Base-by-base conservation (phyloP, 2,113 vertebrate species). In the Melanocharis versteri region DNA sequence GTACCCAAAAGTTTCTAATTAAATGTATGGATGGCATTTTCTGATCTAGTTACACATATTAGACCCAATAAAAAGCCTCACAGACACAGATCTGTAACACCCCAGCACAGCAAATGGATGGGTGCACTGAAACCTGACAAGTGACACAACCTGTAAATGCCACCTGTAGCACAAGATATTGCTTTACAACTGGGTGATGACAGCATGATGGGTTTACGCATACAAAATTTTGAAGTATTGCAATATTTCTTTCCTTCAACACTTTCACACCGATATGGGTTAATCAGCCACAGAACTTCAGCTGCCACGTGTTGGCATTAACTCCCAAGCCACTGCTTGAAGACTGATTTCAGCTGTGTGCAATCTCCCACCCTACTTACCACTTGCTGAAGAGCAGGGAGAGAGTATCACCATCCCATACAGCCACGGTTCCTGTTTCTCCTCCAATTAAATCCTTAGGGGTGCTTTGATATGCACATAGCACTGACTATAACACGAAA, bases 131-230 rank as follows among this genome's bases (percentile, higher is more conserved):
- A 48, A 64, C 8, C 9, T 13, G 0, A 15, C 26, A 45, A 24
- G 14, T 17, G 44, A 82, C 47, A 37, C 11, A 64, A 68, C 37
- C 61, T 68, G 7, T 5, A n/a, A 71, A n/a, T 2, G 3, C 19
- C 70, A 79, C 0, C 0, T 0, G 1, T 2, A 35, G 65, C 44
- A 69, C 16, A 77, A 85, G 35, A 28, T 11, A 24, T 1, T 37
- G 33, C 13, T 68, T 76, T 60, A 80, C 58, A 94, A 9, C 3
- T 28, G 9, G 9, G 6, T 30, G 16, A 42, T 78, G n/a, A 57
- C 7, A 11, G 7, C 44, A 76, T 33, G 27, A 64, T 27, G 31
- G 30, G 40, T 60, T 93, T 75, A 10, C 20, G 39, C 0, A 0
- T 4, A n/a, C 24, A 42, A 87, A 84, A 50, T 28, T 24, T 1